These are phyloP conservation scores for Megalops atlanticus DNA, from an alignment of 2,113 vertebrate genomes.

Conservation along the genomic window DNA sequence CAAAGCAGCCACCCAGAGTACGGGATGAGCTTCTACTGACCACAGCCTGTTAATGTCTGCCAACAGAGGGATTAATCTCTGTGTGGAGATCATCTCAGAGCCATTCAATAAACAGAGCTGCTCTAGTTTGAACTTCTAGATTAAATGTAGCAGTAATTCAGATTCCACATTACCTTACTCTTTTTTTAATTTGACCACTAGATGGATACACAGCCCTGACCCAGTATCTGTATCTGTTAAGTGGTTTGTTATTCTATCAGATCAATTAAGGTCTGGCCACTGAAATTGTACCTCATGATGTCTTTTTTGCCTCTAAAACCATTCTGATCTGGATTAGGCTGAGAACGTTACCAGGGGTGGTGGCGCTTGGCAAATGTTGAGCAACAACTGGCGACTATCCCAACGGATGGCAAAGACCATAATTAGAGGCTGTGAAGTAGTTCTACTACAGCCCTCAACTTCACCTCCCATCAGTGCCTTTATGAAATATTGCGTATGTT, in stretches of 20 bases:
- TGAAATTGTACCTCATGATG: background rate
- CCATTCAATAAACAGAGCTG: too few relatives aligned
- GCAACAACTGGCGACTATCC: background rate
- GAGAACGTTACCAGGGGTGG: constrained; percentile 3
- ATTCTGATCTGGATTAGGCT: background rate
- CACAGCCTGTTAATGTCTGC: too few relatives aligned
- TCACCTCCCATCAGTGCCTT: background rate
- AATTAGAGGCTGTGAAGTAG: background rate
- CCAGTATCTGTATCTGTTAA: too few relatives aligned
- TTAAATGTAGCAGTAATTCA: too few relatives aligned
- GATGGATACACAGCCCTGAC: background rate
- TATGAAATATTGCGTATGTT: background rate
- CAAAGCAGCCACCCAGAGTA: too few relatives aligned
- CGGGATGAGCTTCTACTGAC: too few relatives aligned
- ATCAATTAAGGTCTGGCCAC: background rate
- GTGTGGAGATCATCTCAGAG: too few relatives aligned
- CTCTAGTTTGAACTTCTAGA: too few relatives aligned
- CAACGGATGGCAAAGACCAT: background rate
- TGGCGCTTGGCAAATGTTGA: background rate
- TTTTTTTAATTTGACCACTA: background rate
- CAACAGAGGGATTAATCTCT: too few relatives aligned
- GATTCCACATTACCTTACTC: too few relatives aligned
- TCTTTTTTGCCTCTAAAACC: background rate
- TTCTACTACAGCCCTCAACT: background rate
- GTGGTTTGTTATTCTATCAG: background rate